Percentiles rank a stretch among this genome's conserved stretches.
Evolutionary conservation across 2,888 invertebrate genomes (phyloP).

Genomic region (Torymus aiolomorphi): DNA sequence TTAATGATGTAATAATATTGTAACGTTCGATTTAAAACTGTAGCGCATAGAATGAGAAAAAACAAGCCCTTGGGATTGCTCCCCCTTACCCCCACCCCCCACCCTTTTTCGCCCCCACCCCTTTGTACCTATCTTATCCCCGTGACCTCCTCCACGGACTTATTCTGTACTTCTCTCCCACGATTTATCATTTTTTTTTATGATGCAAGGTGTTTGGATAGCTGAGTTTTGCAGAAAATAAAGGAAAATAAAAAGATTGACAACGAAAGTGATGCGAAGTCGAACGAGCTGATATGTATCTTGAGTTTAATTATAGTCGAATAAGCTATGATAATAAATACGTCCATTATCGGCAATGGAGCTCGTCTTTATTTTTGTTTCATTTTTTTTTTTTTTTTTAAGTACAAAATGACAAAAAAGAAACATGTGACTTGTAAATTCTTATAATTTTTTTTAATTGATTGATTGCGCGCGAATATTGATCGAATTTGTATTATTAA

Average conservation of each 20-base stretch:
- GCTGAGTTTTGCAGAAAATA: slow-evolving; percentile 40
- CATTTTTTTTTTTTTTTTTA: slow-evolving; percentile 39
- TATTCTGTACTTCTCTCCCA: slow-evolving; percentile 47
- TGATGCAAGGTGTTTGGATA: slow-evolving; percentile 72
- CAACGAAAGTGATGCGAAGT: slow-evolving; percentile 51
- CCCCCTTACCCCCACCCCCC: slow-evolving; percentile 47
- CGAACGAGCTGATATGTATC: slow-evolving; percentile 34
- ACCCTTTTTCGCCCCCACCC: slow-evolving; percentile 52
- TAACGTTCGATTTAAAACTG: slow-evolving; percentile 61
- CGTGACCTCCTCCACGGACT: slow-evolving; percentile 47
- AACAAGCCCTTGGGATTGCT: slow-evolving; percentile 53
- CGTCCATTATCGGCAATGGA: slow-evolving; percentile 47
- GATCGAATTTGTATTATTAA: slow-evolving; percentile 3
- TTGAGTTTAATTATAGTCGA: slow-evolving; percentile 43
- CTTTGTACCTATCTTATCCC: too few relatives aligned
- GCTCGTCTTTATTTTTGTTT: slow-evolving; percentile 48
- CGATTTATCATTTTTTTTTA: slow-evolving; percentile 31
- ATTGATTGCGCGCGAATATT: slow-evolving; percentile 42
- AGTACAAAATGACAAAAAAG: slow-evolving; percentile 49
- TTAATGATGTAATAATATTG: slow-evolving; percentile 67
- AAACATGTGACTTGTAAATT: slow-evolving; percentile 42
- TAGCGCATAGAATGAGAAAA: slow-evolving; percentile 59
- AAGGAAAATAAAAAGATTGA: slow-evolving; percentile 54
- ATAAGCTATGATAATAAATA: slow-evolving; percentile 24
- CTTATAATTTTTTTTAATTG: slow-evolving; percentile 21